Base-by-base conservation (phyloP, 64 coral and sea anemone species). In the Acropora tenuis region DNA sequence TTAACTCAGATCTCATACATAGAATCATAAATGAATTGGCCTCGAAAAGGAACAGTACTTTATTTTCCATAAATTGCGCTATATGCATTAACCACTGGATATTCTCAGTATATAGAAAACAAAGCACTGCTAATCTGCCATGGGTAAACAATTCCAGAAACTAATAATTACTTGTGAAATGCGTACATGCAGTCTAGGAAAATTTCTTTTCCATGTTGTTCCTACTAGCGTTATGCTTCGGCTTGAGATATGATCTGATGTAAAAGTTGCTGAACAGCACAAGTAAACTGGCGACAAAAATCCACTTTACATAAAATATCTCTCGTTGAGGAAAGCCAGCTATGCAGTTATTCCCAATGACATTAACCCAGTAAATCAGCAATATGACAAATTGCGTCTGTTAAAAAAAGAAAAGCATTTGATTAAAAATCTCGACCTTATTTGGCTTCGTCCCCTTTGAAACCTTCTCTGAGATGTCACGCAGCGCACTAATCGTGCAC, bases 241-340 rank as follows among this genome's bases (percentile, higher is more conserved):
- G 30, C 52, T 55, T 41, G 0, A 8, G 43, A 44, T 93, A 93
- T 2, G 85, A 63, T 78, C 66, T 41, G 2, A 60, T 82, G 80
- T 93, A 93, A 49, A 93, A 93, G 77, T 93, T 93, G 16, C 46
- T 16, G 59, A 93, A 93, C 42, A 89, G 78, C 1, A 57, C 66
- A 1, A 89, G 41, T 16, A 89, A 74, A 3, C 85, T 79, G 13
- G 83, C 3, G 6, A 93, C 18, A 60, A 67, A 93, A 43, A 12
- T 12, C 18, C 73, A 63, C 20, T 30, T 47, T 3, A 45, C 20
- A 86, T 80, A 93, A 30, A 88, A 58, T 43, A 75, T 57, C 8
- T 30, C 1, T 3, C 67, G 48, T 45, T 50, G 75, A 77, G 50
- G 75, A 41, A 86, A 85, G 76, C 92, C 80, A 41, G 10, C 52